Percentiles rank a stretch among this genome's conserved stretches.
phyloP scores from a whole-genome alignment of 2,888 invertebrate genomes.

The Agrilus biguttatus region DNA sequence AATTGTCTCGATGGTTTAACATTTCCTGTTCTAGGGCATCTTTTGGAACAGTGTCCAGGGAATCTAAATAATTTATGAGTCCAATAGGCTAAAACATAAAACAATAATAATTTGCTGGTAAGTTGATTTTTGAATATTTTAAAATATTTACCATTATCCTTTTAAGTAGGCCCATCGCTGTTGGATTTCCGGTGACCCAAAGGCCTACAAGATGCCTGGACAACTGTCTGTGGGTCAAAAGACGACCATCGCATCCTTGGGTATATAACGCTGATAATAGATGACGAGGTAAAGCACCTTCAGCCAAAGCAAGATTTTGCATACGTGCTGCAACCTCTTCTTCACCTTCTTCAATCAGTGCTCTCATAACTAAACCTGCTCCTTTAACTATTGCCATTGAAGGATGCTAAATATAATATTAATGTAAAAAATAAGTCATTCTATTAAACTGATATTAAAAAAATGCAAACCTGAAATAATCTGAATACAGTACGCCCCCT shows the following conservation, averaged over 20 bases:
- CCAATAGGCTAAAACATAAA: conserved; percentile 64
- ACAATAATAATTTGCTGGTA: neutral
- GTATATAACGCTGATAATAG: conserved; percentile 81
- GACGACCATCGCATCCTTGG: conserved; percentile 60
- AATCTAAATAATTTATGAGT: conserved; percentile 77
- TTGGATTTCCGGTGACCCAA: conserved; percentile 91
- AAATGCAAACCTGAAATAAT: conserved; percentile 59
- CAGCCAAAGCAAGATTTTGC: conserved; percentile 90
- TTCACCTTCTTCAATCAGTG: conserved; percentile 94
- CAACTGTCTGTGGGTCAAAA: conserved; percentile 78
- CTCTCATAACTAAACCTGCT: conserved; percentile 92
- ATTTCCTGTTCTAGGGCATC: conserved; percentile 55
- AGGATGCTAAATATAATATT: conserved; percentile 54
- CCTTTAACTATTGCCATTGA: conserved; percentile 98
- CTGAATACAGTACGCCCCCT: conserved; percentile 83
- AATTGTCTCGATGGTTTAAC: conserved; percentile 77
- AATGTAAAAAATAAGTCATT: neutral
- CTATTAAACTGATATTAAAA: neutral
- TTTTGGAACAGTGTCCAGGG: conserved; percentile 68
- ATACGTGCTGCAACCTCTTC: conserved; percentile 82
- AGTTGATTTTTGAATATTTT: neutral
- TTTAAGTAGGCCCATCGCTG: conserved; percentile 72
- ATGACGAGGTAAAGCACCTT: conserved; percentile 91
- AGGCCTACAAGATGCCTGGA: conserved; percentile 87
- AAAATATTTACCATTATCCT: conserved; percentile 48